A percentile compares a stretch with the other conserved stretches of the same genome.
Evolutionary conservation across 1,140 invertebrate species (phyloP).

Genomic region (Anastatus disparis): DNA sequence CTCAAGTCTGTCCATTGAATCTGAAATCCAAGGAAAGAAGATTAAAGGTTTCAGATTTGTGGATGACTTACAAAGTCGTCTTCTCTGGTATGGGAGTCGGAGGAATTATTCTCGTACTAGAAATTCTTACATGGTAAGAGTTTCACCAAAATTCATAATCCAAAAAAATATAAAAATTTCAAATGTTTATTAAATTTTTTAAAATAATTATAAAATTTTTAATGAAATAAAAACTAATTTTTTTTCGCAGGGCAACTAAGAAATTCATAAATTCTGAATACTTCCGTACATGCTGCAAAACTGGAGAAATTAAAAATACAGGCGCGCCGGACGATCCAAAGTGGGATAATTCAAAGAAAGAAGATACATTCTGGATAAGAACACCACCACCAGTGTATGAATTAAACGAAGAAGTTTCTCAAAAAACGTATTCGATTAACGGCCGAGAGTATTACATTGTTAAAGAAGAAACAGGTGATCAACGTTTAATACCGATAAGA

Average conservation of each 20-base stretch:
- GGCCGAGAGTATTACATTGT: conserved; percentile 79
- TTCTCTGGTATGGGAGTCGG: conserved; percentile 72
- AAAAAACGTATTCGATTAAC: conserved; percentile 68
- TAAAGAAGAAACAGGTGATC: conserved; percentile 69
- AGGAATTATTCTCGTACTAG: conserved; percentile 72
- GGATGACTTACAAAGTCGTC: conserved; percentile 77
- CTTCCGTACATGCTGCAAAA: not conserved
- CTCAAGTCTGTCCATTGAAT: conserved; percentile 81
- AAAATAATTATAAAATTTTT: too few species aligned
- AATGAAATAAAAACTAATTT: too few species aligned
- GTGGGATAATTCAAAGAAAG: conserved; percentile 17
- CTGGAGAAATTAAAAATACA: not conserved
- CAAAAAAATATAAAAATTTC: too few species aligned
- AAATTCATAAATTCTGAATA: not conserved
- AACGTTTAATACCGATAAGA: conserved; percentile 74
- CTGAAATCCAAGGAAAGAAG: conserved; percentile 82
- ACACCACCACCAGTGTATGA: conserved; percentile 43
- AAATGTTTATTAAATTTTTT: too few species aligned
- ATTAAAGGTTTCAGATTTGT: conserved; percentile 74
- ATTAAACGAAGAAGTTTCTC: not conserved
- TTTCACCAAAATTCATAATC: too few species aligned
- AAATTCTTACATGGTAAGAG: conserved; percentile 61
- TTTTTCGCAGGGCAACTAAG: too few species aligned
- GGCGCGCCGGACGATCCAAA: not conserved
- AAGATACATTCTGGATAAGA: conserved; percentile 33